Base-by-base conservation (phyloP, 2,888 invertebrate species). In the Hydraecia micacea region DNA sequence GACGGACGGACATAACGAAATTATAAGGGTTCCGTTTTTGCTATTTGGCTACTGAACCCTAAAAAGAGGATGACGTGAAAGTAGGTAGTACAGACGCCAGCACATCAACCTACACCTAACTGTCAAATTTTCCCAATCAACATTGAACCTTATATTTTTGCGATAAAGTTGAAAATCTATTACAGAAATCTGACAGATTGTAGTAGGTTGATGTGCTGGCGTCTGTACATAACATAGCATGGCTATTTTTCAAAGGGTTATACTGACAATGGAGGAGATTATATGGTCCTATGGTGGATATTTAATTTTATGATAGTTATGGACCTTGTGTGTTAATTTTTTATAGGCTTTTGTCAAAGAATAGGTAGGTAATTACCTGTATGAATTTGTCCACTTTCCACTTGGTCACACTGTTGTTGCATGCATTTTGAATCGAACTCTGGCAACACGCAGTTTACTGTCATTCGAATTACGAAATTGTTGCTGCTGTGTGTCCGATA, bases 361-460 rank as follows among this genome's bases (percentile, higher is more conserved):
- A n/a, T n/a, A n/a, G n/a, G n/a, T n/a, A n/a, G n/a, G n/a, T n/a
- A n/a, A 36, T 36, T 36, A 36, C 46, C 69, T 46, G 39, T 60
- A 67, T n/a, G 32, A 9, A 28, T 63, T 58, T 49, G 46, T 49
- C 5, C 55, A 25, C 4, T 70, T 42, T 77, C 11, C 15, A 58
- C 66, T 25, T 86, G 83, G 81, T 76, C 81, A 80, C 86, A 85
- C 76, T 86, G 81, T 73, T 86, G 78, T 11, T 46, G 63, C 60
- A 63, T 63, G 67, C 85, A 83, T 83, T 87, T 88, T 42, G 42
- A 52, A 74, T 82, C 68, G 36, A 77, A 73, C 65, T 80, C 80
- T 92, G 93, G 94, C 88, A 94, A 90, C 91, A 92, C 89, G 73
- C 68, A 86, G 49, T 83, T 88, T 77, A 80, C 89, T 92, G 90